A percentile compares a stretch with the other conserved stretches of the same genome.
Conservation (phyloP, 2,888 invertebrate species). For the Ephialtes manifestator region DNA sequence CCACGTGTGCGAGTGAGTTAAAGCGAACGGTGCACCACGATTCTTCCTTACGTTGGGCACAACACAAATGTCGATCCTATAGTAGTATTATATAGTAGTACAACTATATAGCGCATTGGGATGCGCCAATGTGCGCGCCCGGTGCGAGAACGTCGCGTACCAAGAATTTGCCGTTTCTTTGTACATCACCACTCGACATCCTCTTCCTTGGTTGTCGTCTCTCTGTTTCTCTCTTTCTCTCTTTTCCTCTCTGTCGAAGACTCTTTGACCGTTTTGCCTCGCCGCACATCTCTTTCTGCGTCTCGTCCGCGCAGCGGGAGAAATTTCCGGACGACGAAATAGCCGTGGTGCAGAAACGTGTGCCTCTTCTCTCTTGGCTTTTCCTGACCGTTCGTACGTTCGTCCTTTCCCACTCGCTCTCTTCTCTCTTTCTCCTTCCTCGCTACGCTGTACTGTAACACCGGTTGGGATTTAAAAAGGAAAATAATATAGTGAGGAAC, state of each 20-base stretch:
- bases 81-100: not conserved
- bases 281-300: slow-evolving; percentile 27
- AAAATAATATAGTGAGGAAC: slow-evolving; percentile 4
- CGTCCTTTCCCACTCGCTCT: not conserved
- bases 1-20: slow-evolving; percentile 54
- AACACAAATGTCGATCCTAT: not conserved
- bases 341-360: slow-evolving; percentile 52
- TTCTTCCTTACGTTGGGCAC: slow-evolving; percentile 15
- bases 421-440: not conserved
- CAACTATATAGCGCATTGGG: slow-evolving; percentile 19
- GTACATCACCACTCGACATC: slow-evolving; percentile 35
- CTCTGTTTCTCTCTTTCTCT: slow-evolving; percentile 21
- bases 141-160: slow-evolving; percentile 54
- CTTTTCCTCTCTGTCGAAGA: slow-evolving; percentile 34
- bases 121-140: slow-evolving; percentile 52
- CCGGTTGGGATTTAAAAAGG: slow-evolving; percentile 21
- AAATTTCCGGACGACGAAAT: slow-evolving; percentile 59
- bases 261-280: slow-evolving; percentile 52
- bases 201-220: slow-evolving; percentile 1
- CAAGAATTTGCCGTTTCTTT: slow-evolving; percentile 58
- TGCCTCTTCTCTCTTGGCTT: slow-evolving; percentile 24
- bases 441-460: slow-evolving; percentile 8
- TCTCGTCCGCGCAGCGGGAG: slow-evolving; percentile 45
- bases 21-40: slow-evolving; percentile 31
- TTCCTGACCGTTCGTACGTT: slow-evolving; percentile 8